Evolutionary conservation across 2,113 vertebrate genomes (phyloP).

Genomic region (Ailurus styani): DNA sequence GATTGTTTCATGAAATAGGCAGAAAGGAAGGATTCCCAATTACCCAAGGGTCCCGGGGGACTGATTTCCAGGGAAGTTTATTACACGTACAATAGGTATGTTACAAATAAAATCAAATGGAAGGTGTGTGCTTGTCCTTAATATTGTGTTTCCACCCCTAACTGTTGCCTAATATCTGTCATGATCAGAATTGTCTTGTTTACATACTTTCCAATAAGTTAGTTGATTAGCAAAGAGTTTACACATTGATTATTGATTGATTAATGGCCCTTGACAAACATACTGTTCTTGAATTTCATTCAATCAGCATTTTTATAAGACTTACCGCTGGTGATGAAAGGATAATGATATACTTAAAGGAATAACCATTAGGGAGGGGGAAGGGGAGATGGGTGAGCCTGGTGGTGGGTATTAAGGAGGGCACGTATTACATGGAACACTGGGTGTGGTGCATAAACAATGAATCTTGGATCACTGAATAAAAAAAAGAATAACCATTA

Average conservation of each 20-base stretch:
- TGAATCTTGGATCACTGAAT: no score
- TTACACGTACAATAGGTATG: constrained; percentile 29
- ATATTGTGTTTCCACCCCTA: neutral
- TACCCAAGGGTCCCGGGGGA: constrained; percentile 28
- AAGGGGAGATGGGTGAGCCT: no score
- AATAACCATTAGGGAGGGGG: neutral
- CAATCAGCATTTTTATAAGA: constrained; percentile 32
- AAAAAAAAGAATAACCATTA: neutral
- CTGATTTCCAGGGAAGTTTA: constrained; percentile 54
- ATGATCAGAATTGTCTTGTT: constrained; percentile 21
- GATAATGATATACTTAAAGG: constrained; percentile 46
- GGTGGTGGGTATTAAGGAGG: no score
- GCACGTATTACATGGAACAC: no score
- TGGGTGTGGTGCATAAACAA: no score
- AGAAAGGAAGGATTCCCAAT: constrained; percentile 39
- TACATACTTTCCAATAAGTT: constrained; percentile 46
- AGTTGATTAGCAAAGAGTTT: constrained; percentile 51
- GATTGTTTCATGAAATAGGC: constrained; percentile 52
- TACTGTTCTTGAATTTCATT: constrained; percentile 33
- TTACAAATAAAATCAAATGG: constrained; percentile 53
- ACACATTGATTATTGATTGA: constrained; percentile 55
- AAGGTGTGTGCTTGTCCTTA: neutral
- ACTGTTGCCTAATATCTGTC: neutral
- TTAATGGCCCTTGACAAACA: constrained; percentile 40
- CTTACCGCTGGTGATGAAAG: constrained; percentile 18